Conservation (phyloP, 2,113 vertebrate genomes). For the Salvelinus sp. region DNA sequence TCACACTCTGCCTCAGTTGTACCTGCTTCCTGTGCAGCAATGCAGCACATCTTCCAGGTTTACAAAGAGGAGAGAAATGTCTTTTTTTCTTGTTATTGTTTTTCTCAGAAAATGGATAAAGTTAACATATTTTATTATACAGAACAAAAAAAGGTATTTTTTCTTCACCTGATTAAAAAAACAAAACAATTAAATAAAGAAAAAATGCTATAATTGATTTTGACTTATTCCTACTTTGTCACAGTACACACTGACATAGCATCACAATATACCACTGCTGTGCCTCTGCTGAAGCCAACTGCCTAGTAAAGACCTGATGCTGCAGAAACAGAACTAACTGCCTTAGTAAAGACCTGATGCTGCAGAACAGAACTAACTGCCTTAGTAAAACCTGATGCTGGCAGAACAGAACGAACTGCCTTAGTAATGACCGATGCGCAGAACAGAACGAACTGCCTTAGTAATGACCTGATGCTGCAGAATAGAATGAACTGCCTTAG, state of each 20-base stretch:
- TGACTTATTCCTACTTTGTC: conserved; percentile 62
- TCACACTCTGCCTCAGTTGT: conserved; percentile 53
- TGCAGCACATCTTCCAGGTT: conserved; percentile 63
- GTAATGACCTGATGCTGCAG: too few species aligned
- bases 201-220: conserved; percentile 81
- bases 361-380: too few species aligned
- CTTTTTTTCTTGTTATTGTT: conserved; percentile 61
- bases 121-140: conserved; percentile 99
- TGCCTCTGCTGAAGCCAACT: too few species aligned
- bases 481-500: too few species aligned
- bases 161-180: conserved; percentile 94
- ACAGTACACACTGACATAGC: neutral
- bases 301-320: too few species aligned
- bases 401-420: too few species aligned
- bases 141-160: conserved; percentile 93
- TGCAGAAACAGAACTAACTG: too few species aligned
- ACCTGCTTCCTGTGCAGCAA: conserved; percentile 54
- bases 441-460: too few species aligned
- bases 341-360: too few species aligned
- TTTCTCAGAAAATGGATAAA: conserved; percentile 84
- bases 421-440: too few species aligned
- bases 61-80: conserved; percentile 55
- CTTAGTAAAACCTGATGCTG: too few species aligned
- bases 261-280: too few species aligned
- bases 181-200: conserved; percentile 78